These are phyloP conservation scores for Sarcophaga carnaria DNA, from an alignment of 2,888 invertebrate species.

Conservation along the genomic window DNA sequence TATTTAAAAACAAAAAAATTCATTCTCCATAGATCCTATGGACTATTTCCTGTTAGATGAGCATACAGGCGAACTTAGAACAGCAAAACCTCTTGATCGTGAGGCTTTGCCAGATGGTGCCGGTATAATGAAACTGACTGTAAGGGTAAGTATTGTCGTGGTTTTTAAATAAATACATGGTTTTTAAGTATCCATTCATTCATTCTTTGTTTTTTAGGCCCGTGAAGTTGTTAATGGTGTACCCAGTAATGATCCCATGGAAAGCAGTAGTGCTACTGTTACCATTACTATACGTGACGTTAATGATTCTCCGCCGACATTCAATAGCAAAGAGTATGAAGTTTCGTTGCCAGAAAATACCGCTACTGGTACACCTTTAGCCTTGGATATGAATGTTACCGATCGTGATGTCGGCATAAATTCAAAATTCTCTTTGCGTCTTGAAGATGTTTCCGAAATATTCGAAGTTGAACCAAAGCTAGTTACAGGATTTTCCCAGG, in stretches of 20 bases:
- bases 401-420: conserved; percentile 94
- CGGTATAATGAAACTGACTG: conserved; percentile 89
- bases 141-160: conserved; percentile 83
- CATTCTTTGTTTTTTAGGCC: conserved; percentile 83
- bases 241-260: conserved; percentile 86
- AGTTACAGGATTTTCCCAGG: conserved; percentile 91
- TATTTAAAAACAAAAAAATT: not conserved
- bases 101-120: conserved; percentile 91
- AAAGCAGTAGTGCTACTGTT: conserved; percentile 88
- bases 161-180: not conserved
- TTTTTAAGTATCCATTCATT: not conserved
- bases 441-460: conserved; percentile 91
- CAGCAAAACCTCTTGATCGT: conserved; percentile 92
- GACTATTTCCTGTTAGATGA: conserved; percentile 93
- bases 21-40: conserved; percentile 86
- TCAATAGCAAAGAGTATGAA: conserved; percentile 91
- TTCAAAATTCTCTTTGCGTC: conserved; percentile 89
- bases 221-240: conserved; percentile 89
- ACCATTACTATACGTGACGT: conserved; percentile 93
- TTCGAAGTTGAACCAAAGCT: conserved; percentile 92
- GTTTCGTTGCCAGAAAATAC: conserved; percentile 92
- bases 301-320: conserved; percentile 93
- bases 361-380: conserved; percentile 90
- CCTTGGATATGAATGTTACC: conserved; percentile 91
- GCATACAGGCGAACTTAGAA: conserved; percentile 89